phyloP scores from a whole-genome alignment of 1,140 invertebrate genomes.

The Adoxophyes honmai region DNA sequence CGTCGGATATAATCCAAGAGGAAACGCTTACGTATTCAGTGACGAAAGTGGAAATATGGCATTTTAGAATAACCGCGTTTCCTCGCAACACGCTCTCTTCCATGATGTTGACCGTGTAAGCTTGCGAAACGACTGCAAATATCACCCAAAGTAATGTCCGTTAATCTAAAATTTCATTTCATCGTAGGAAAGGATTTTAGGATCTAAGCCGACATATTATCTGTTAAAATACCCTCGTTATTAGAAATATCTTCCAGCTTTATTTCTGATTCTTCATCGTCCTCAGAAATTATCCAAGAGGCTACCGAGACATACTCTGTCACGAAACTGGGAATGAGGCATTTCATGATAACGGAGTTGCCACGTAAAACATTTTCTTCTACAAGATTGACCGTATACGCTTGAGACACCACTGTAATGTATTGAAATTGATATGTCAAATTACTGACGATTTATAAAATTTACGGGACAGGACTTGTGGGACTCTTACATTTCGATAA shows the following conservation, averaged over 20 bases:
- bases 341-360: slow-evolving; percentile 93
- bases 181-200: slow-evolving; percentile 6
- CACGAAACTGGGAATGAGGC: slow-evolving; percentile 94
- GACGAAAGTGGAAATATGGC: slow-evolving; percentile 94
- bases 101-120: slow-evolving; percentile 92
- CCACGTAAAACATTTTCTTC: slow-evolving; percentile 93
- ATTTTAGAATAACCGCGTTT: slow-evolving; percentile 93
- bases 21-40: slow-evolving; percentile 92
- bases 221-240: slow-evolving; percentile 42
- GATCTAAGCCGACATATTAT: background rate
- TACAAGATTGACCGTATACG: slow-evolving; percentile 91
- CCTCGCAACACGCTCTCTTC: slow-evolving; percentile 93
- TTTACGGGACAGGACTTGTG: slow-evolving; percentile 1
- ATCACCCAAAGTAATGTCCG: slow-evolving; percentile 23
- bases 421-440: slow-evolving; percentile 75
- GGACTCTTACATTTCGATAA: background rate
- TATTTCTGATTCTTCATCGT: slow-evolving; percentile 57
- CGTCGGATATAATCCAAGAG: slow-evolving; percentile 90
- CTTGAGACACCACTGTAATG: slow-evolving; percentile 86
- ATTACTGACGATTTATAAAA: background rate
- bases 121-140: slow-evolving; percentile 90
- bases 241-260: slow-evolving; percentile 41
- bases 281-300: slow-evolving; percentile 89
- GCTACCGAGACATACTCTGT: slow-evolving; percentile 91
- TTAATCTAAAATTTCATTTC: background rate